phyloP scores from a whole-genome alignment of 2,113 vertebrate genomes.

The Brachypodius melanocephalos region DNA sequence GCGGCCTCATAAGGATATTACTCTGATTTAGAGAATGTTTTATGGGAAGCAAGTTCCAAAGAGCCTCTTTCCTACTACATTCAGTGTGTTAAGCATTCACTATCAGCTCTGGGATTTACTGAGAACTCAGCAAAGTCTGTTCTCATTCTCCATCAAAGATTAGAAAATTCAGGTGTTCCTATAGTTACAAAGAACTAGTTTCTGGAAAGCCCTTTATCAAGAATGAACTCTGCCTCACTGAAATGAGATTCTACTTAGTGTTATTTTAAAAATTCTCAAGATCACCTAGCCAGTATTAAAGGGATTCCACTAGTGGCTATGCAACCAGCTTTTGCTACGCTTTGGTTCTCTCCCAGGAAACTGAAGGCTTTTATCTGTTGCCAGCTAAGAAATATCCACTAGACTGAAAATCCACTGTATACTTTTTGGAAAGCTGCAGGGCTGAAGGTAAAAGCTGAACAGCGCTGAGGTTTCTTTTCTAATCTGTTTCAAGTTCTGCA shows the following conservation, averaged over 20 bases:
- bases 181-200: constrained; percentile 44
- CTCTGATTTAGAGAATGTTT: constrained; percentile 68
- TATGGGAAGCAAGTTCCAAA: constrained; percentile 66
- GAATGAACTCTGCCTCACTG: constrained; percentile 30
- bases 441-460: constrained; percentile 2
- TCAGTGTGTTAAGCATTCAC: constrained; percentile 55
- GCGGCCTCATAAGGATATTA: constrained; percentile 50
- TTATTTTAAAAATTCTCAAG: constrained; percentile 40
- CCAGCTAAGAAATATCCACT: constrained; percentile 14
- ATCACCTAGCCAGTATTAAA: constrained; percentile 33
- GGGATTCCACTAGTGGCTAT: neutral
- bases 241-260: constrained; percentile 52
- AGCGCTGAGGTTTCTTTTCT: neutral
- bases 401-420: neutral
- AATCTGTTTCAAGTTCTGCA: constrained; percentile 18
- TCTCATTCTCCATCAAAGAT: constrained; percentile 67
- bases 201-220: constrained; percentile 62
- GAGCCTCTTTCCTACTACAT: constrained; percentile 56
- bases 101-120: constrained; percentile 67
- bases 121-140: constrained; percentile 52
- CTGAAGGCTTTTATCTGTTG: constrained; percentile 39
- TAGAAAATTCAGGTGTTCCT: constrained; percentile 62
- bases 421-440: neutral
- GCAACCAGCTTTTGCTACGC: neutral
- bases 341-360: constrained; percentile 13